phyloP scores from a whole-genome alignment of 1,140 invertebrate genomes.

The Laodelphax striatellus region DNA sequence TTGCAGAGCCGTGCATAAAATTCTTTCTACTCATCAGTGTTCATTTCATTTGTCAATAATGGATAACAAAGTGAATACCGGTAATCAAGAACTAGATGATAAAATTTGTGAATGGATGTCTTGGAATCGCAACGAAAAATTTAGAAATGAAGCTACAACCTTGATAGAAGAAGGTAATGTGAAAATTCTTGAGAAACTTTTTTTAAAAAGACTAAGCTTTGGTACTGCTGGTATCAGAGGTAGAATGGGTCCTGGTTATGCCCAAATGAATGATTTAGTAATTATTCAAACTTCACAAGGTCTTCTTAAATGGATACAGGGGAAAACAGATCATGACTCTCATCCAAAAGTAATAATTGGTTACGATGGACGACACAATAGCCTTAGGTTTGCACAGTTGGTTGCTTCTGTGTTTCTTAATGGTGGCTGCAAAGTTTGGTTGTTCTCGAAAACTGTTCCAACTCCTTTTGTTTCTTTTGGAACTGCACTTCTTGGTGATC shows the following conservation, averaged over 20 bases:
- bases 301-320: slow-evolving; percentile 63
- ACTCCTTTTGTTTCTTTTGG: slow-evolving; percentile 90
- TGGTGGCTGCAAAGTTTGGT: slow-evolving; percentile 64
- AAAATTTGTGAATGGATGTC: slow-evolving; percentile 48
- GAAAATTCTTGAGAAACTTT: slow-evolving; percentile 40
- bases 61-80: slow-evolving; percentile 22
- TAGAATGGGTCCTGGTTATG: slow-evolving; percentile 84
- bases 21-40: no score
- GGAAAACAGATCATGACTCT: slow-evolving; percentile 33
- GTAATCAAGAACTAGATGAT: slow-evolving; percentile 34
- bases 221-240: slow-evolving; percentile 86
- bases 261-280: slow-evolving; percentile 94
- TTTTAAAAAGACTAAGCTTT: slow-evolving; percentile 61
- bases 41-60: no score
- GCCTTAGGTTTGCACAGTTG: slow-evolving; percentile 84
- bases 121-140: slow-evolving; percentile 48
- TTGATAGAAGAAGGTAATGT: slow-evolving; percentile 38
- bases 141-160: slow-evolving; percentile 38
- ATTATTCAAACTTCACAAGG: slow-evolving; percentile 95
- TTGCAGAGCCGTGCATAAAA: no score
- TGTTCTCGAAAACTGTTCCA: slow-evolving; percentile 72
- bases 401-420: slow-evolving; percentile 74
- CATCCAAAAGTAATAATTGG: slow-evolving; percentile 76
- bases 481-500: slow-evolving; percentile 50
- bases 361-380: slow-evolving; percentile 92